Base-by-base conservation (phyloP, 2,113 vertebrate genomes). In the Morone chrysops region DNA sequence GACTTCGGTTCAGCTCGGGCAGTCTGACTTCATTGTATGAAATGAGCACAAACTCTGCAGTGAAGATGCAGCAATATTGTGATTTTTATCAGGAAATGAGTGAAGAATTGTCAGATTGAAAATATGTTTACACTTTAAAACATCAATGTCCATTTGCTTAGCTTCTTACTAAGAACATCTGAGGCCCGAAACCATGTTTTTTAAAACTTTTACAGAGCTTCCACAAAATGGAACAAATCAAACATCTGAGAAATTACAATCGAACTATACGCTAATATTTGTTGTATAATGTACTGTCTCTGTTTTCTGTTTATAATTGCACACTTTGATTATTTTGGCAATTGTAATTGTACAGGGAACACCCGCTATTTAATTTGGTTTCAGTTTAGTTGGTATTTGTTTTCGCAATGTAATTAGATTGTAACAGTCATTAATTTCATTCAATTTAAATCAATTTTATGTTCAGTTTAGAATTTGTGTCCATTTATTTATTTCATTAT, bases 11-110 rank as follows among this genome's bases (percentile, higher is more conserved):
- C 45, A 20, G 38, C n/a, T 66, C 41, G 16, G n/a, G 17, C 45
- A 12, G 5, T 11, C 18, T 17, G 11, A 38, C 18, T 31, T 45
- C 3, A 20, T 20, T n/a, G 56, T 20, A 1, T 31, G 10, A 65
- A 11, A 20, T 6, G 9, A 62, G 18, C 18, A 62, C 11, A n/a
- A 14, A n/a, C 10, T 20, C 59, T 18, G 25, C 3, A 41, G 14
- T n/a, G 25, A 75, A 40, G 67, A 69, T 31, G 8, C 38, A 16
- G 47, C 4, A 63, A 63, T 31, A 63, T n/a, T 63, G 47, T 12
- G n/a, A 75, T 51, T 43, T 74, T 54, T 41, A 14, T 75, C 36
- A 53, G 36, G 31, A 62, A 10, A 41, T 40, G 14, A 43, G 73
- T 43, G 50, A 53, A 63, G 41, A 47, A 54, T 51, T 51, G 36